Evolutionary conservation across 2,888 invertebrate genomes (phyloP).

Genomic region (Trimorus sp.): DNA sequence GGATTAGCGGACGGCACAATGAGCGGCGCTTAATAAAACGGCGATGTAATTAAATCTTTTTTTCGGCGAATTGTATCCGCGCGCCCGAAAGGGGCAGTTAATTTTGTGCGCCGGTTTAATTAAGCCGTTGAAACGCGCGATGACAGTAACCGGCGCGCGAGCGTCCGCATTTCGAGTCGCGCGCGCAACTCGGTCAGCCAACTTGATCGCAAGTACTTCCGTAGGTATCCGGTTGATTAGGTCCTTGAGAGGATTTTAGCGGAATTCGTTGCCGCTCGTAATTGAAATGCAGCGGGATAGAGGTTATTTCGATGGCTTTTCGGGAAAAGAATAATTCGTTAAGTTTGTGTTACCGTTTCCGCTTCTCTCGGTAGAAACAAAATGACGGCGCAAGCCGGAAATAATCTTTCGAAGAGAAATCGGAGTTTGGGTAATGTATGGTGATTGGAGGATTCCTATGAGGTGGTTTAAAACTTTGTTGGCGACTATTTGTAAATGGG

Average conservation of each 20-base stretch:
- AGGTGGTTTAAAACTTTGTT: no score
- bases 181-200: slow-evolving; percentile 2
- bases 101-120: slow-evolving; percentile 58
- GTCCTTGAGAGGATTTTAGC: slow-evolving; percentile 13
- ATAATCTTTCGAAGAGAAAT: no score
- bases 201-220: slow-evolving; percentile 21
- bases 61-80: slow-evolving; percentile 53
- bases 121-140: slow-evolving; percentile 51
- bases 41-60: slow-evolving; percentile 64
- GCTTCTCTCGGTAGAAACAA: no score
- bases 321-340: background rate
- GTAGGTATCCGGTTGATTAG: slow-evolving; percentile 25
- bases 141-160: slow-evolving; percentile 31
- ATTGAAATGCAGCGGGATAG: background rate
- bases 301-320: no score
- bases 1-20: slow-evolving; percentile 57
- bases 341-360: background rate
- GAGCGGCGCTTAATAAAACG: slow-evolving; percentile 55
- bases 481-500: no score
- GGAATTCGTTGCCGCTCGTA: background rate
- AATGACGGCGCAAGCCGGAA: no score
- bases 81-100: slow-evolving; percentile 44
- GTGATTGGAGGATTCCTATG: no score
- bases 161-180: slow-evolving; percentile 20
- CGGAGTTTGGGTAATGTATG: no score